Base-by-base conservation (phyloP, 2,888 invertebrate genomes). In the Parelbella ahira region DNA sequence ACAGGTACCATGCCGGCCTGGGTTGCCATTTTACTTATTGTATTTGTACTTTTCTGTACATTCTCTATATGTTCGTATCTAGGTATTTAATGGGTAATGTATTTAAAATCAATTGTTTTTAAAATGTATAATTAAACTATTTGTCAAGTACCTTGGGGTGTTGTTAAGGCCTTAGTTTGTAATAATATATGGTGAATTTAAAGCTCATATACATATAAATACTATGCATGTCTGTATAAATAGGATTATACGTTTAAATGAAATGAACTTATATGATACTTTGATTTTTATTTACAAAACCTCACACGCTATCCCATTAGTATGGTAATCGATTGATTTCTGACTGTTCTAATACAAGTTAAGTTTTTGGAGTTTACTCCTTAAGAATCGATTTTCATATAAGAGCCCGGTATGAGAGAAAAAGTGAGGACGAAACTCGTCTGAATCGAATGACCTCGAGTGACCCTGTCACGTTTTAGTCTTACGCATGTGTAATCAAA, bases 51-150 rank as follows among this genome's bases (percentile, higher is more conserved):
- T 45, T 93, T 94, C 73, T 89, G 92, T 63, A 93, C 95, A 45
- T 96, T 96, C 82, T 82, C 92, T 48, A 66, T 95, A 55, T 96
- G 96, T 87, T 95, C 95, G 55, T 96, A 93, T 79, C 68, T 96
- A 70, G 95, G 93, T 62, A 92, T 96, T 74, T 93, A 87, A 72
- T 12, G n/a, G 2, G 6, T 30, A 32, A 23, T 30, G 30, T 39
- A 39, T 39, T 39, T 39, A 32, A 30, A 32, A 39, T 32, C 41
- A 42, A 21, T 47, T 44, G 45, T 37, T 39, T 43, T 45, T 44
- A 41, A 29, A 44, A 37, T 36, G 19, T 37, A 23, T 37, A 45
- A 38, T 21, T 23, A 15, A 32, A 57, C 37, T 28, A 9, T 47
- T 59, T 51, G 55, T 50, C 64, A 67, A 69, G 66, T 63, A 68